phyloP scores from a whole-genome alignment of 1,140 invertebrate genomes.

The Condylostylus longicornis region DNA sequence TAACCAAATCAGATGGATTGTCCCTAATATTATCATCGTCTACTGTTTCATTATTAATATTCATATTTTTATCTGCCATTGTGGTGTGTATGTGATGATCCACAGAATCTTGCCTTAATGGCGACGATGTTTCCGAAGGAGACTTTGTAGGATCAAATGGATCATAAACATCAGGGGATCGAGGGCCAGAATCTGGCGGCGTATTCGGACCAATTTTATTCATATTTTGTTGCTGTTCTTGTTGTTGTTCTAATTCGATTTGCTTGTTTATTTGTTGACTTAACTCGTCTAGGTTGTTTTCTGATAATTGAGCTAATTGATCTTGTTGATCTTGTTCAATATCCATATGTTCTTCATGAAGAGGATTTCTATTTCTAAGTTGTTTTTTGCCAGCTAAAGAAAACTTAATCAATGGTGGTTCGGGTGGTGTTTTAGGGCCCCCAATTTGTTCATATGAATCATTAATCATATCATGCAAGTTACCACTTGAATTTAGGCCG shows the following conservation, averaged over 20 bases:
- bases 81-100: not conserved
- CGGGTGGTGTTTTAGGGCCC: slow-evolving; percentile 59
- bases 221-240: slow-evolving; percentile 6
- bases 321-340: slow-evolving; percentile 12
- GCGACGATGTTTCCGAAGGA: slow-evolving; percentile 39
- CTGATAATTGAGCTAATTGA: slow-evolving; percentile 19
- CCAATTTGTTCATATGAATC: slow-evolving; percentile 22
- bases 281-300: slow-evolving; percentile 31
- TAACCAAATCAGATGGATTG: slow-evolving; percentile 27
- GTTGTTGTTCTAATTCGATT: slow-evolving; percentile 9
- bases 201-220: slow-evolving; percentile 33
- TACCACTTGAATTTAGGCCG: slow-evolving; percentile 8
- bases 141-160: slow-evolving; percentile 78
- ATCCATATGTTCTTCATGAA: slow-evolving; percentile 39
- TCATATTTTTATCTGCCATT: slow-evolving; percentile 6
- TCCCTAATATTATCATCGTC: slow-evolving; percentile 12
- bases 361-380: slow-evolving; percentile 43
- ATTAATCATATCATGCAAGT: slow-evolving; percentile 23
- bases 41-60: slow-evolving; percentile 2
- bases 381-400: slow-evolving; percentile 42
- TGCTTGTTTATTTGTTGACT: slow-evolving; percentile 26
- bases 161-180: slow-evolving; percentile 56
- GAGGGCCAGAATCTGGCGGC: slow-evolving; percentile 30
- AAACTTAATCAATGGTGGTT: slow-evolving; percentile 48
- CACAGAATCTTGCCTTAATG: slow-evolving; percentile 14